Evolutionary conservation across 2,113 vertebrate genomes (phyloP).

Genomic region (Syngnathus typhle): DNA sequence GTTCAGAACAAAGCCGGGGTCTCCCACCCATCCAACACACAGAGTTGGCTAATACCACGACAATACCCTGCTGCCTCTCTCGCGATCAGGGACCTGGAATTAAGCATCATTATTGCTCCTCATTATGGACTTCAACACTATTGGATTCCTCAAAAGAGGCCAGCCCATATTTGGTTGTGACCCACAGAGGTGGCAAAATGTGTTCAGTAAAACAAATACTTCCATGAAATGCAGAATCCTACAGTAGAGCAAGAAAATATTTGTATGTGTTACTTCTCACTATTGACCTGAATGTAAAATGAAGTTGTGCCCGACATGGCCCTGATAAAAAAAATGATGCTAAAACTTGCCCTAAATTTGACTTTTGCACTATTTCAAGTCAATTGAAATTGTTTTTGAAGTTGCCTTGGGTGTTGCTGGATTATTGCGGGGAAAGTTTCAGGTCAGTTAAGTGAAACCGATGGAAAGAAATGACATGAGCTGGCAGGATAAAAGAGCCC

Average conservation of each 20-base stretch:
- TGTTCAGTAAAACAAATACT: background rate
- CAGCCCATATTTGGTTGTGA: background rate
- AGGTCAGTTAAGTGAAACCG: conserved; percentile 59
- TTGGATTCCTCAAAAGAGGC: conserved; percentile 32
- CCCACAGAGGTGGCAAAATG: background rate
- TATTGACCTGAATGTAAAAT: background rate
- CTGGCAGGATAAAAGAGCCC: conserved; percentile 55
- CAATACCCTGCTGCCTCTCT: conserved; percentile 50
- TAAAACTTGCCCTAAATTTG: conserved; percentile 7
- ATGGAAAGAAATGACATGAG: conserved; percentile 52
- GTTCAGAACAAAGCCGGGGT: conserved; percentile 58
- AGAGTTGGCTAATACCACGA: conserved; percentile 55
- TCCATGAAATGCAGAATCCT: background rate
- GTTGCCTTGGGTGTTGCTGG: conserved; percentile 38
- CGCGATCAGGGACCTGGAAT: conserved; percentile 54
- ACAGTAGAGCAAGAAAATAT: background rate
- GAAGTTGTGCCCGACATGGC: conserved; percentile 7
- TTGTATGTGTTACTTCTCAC: background rate
- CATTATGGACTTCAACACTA: conserved; percentile 50
- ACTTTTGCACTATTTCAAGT: conserved; percentile 31
- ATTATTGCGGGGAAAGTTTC: conserved; percentile 50
- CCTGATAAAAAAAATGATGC: conserved; percentile 7
- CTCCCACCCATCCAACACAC: conserved; percentile 55
- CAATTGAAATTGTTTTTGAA: conserved; percentile 48
- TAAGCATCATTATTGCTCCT: conserved; percentile 62